These are phyloP conservation scores for Fissipunctia ypsillon DNA, from an alignment of 2,888 invertebrate species.

Conservation along the genomic window DNA sequence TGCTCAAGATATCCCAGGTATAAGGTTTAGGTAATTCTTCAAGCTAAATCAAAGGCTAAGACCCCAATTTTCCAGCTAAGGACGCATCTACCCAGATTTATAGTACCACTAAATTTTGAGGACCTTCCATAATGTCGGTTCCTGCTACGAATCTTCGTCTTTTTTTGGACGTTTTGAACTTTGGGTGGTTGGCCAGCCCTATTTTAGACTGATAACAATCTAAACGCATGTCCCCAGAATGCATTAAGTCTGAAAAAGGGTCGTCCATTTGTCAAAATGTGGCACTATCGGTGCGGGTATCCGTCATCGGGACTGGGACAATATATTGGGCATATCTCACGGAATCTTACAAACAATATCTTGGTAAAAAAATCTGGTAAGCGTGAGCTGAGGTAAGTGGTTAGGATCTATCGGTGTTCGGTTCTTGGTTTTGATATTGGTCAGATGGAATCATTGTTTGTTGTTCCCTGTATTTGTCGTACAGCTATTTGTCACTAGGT, in stretches of 20 bases:
- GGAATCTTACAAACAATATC: conserved; percentile 77
- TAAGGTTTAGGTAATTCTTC: conserved; percentile 38
- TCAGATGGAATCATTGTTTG: conserved; percentile 8
- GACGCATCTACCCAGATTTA: conserved; percentile 37
- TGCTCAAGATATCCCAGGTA: conserved; percentile 46
- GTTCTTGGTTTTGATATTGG: neutral
- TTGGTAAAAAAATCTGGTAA: conserved; percentile 61
- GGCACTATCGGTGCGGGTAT: conserved; percentile 85
- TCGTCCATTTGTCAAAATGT: conserved; percentile 88
- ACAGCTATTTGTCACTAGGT: conserved; percentile 4
- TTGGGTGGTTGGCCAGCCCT: conserved; percentile 53
- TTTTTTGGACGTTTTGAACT: conserved; percentile 26
- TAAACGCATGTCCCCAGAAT: conserved; percentile 80
- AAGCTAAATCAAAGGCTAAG: conserved; percentile 42
- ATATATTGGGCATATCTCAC: conserved; percentile 86
- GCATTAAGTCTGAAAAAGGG: conserved; percentile 84
- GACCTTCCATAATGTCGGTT: conserved; percentile 4
- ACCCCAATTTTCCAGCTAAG: conserved; percentile 40
- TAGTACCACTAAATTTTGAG: conserved; percentile 34
- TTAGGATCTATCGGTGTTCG: conserved; percentile 14
- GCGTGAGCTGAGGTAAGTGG: conserved; percentile 47
- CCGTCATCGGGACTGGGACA: conserved; percentile 85
- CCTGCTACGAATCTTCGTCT: neutral
- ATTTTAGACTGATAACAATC: conserved; percentile 74
- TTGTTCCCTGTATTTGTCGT: neutral